These are phyloP conservation scores for Cheilosia pagana DNA, from an alignment of 2,888 invertebrate genomes.

Conservation along the genomic window DNA sequence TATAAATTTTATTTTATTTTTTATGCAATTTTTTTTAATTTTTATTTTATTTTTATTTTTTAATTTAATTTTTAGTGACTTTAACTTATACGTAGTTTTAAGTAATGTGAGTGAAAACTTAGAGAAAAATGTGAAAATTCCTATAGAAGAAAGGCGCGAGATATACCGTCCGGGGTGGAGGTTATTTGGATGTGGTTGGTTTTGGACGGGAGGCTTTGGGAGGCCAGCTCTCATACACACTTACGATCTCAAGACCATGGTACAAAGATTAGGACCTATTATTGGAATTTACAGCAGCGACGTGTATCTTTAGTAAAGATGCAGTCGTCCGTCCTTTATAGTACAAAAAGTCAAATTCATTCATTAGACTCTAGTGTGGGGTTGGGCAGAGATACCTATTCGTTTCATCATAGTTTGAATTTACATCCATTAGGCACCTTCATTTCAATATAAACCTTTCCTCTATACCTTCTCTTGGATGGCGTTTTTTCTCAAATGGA, in stretches of 20 bases:
- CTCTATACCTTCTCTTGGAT: no score
- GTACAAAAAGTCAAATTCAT: constrained; percentile 42
- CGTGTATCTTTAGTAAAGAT: neutral
- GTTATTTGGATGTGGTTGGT: no score
- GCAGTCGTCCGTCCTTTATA: constrained; percentile 11
- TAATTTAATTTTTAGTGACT: constrained; percentile 39
- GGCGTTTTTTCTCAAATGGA: no score
- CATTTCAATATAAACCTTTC: no score
- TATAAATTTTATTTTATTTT: constrained; percentile 46
- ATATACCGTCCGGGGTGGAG: constrained; percentile 16
- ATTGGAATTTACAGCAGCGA: constrained; percentile 10
- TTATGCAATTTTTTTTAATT: constrained; percentile 36
- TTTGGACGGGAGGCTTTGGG: no score
- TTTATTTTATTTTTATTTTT: constrained; percentile 47
- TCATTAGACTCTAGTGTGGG: neutral
- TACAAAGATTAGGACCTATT: constrained; percentile 48
- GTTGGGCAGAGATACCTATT: neutral
- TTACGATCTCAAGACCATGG: constrained; percentile 62
- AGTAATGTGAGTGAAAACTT: constrained; percentile 46
- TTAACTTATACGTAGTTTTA: constrained; percentile 63
- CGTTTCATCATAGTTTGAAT: no score
- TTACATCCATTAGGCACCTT: no score
- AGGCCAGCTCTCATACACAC: neutral
- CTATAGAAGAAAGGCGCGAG: constrained; percentile 5
- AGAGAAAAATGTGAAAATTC: constrained; percentile 14